phyloP scores from a whole-genome alignment of 2,888 invertebrate species.

The Drosophila mimica region DNA sequence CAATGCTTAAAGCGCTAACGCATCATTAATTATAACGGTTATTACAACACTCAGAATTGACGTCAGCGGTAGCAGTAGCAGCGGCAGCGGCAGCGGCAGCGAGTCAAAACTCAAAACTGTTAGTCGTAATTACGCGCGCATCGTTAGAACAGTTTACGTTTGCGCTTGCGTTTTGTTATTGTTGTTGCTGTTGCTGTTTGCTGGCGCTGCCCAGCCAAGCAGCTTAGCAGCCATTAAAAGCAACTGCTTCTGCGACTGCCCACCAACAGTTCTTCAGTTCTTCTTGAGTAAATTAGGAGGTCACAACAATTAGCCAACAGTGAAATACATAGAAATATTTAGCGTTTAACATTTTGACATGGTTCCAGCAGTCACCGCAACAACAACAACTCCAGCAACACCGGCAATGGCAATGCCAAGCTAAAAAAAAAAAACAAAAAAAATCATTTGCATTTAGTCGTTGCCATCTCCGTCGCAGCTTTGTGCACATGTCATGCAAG shows the following conservation, averaged over 20 bases:
- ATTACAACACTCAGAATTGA: constrained; percentile 62
- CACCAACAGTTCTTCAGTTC: constrained; percentile 62
- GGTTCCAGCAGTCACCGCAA: constrained; percentile 34
- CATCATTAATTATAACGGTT: constrained; percentile 77
- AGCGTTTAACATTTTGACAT: constrained; percentile 78
- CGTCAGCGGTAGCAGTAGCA: constrained; percentile 17
- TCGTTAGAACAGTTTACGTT: constrained; percentile 76
- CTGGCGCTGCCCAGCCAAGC: constrained; percentile 57
- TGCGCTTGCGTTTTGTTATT: not conserved
- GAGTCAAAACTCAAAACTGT: constrained; percentile 59
- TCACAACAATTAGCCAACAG: constrained; percentile 84
- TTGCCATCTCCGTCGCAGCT: constrained; percentile 63
- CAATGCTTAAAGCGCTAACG: constrained; percentile 35
- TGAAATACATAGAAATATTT: constrained; percentile 75
- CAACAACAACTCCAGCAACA: not conserved
- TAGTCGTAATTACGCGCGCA: constrained; percentile 70
- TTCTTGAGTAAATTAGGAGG: constrained; percentile 84
- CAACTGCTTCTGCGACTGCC: constrained; percentile 26
- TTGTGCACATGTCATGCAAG: constrained; percentile 76
- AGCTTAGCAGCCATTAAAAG: constrained; percentile 51
- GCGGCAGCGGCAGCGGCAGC: constrained; percentile 21
- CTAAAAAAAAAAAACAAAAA: constrained; percentile 2
- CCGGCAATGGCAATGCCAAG: constrained; percentile 51
- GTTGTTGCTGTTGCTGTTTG: not conserved
- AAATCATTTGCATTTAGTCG: constrained; percentile 54